Evolutionary conservation across 2,113 vertebrate genomes (phyloP).

Genomic region (Artemisiospiza belli): DNA sequence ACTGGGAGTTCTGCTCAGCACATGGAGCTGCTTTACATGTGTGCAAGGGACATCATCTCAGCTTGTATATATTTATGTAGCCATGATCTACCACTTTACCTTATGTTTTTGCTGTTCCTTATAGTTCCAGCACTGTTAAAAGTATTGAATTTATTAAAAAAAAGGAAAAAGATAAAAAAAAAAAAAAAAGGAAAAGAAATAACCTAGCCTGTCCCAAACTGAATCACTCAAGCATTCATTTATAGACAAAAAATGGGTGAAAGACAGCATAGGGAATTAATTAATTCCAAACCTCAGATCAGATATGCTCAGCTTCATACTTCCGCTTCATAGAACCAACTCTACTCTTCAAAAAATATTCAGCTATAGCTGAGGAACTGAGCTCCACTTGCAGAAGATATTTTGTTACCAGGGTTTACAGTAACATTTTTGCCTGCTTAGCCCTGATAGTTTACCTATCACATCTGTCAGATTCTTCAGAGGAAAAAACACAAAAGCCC

Average conservation of each 20-base stretch:
- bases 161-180: fast-evolving
- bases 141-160: not conserved
- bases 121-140: not conserved
- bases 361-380: not conserved
- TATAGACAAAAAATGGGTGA: not conserved
- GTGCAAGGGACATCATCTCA: not conserved
- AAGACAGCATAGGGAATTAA: slow-evolving; percentile 11
- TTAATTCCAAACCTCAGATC: slow-evolving; percentile 15
- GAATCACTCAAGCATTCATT: not conserved
- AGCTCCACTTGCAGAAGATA: slow-evolving; percentile 32
- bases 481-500: not conserved
- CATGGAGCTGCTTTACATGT: not conserved
- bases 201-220: not conserved
- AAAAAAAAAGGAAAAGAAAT: not conserved
- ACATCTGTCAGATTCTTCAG: slow-evolving; percentile 50
- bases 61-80: not conserved
- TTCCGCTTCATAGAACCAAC: slow-evolving; percentile 8
- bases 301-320: slow-evolving; percentile 9
- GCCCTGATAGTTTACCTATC: slow-evolving; percentile 49
- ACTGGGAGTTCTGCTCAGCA: not conserved
- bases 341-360: slow-evolving; percentile 6
- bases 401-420: slow-evolving; percentile 12
- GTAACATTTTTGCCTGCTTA: slow-evolving; percentile 32
- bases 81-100: not conserved
- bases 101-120: slow-evolving; percentile 5